phyloP scores from a whole-genome alignment of 2,888 invertebrate species.

The Agriopis leucophaearia region DNA sequence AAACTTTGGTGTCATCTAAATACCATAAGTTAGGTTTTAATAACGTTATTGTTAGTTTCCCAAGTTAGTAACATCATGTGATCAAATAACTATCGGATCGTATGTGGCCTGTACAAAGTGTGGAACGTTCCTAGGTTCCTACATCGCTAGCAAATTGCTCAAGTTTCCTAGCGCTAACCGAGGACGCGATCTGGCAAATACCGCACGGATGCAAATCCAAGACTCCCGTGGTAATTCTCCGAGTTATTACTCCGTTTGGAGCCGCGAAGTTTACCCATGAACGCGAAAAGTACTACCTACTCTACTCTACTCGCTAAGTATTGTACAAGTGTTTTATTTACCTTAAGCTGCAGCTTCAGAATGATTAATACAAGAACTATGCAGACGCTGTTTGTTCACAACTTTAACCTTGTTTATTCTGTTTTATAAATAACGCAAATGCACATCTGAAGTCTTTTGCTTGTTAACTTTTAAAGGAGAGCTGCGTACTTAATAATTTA shows the following conservation, averaged over 20 bases:
- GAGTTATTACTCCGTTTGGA: slow-evolving; percentile 54
- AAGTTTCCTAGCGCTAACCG: slow-evolving; percentile 60
- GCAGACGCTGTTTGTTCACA: slow-evolving; percentile 21
- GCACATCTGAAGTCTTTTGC: background rate
- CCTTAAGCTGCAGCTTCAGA: slow-evolving; percentile 12
- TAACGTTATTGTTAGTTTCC: slow-evolving; percentile 7
- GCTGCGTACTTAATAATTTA: background rate
- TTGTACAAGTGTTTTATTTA: slow-evolving; percentile 24
- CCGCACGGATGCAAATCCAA: slow-evolving; percentile 60
- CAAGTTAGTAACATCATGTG: slow-evolving; percentile 3
- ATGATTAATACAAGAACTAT: slow-evolving; percentile 26
- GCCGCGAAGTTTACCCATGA: slow-evolving; percentile 50
- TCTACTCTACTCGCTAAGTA: slow-evolving; percentile 12
- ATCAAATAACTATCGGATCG: slow-evolving; percentile 18
- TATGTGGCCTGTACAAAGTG: slow-evolving; percentile 50
- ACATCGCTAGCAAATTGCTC: slow-evolving; percentile 56
- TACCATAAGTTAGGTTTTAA: slow-evolving; percentile 12
- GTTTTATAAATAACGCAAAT: slow-evolving; percentile 6
- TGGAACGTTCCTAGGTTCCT: slow-evolving; percentile 46
- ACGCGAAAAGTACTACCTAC: slow-evolving; percentile 26
- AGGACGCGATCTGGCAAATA: slow-evolving; percentile 61
- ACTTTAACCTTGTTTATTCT: slow-evolving; percentile 16
- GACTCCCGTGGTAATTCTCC: slow-evolving; percentile 49
- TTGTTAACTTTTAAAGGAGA: background rate
- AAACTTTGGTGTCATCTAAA: background rate